Evolutionary conservation across 2,113 vertebrate species (phyloP).

Genomic region (Mellivora capensis): DNA sequence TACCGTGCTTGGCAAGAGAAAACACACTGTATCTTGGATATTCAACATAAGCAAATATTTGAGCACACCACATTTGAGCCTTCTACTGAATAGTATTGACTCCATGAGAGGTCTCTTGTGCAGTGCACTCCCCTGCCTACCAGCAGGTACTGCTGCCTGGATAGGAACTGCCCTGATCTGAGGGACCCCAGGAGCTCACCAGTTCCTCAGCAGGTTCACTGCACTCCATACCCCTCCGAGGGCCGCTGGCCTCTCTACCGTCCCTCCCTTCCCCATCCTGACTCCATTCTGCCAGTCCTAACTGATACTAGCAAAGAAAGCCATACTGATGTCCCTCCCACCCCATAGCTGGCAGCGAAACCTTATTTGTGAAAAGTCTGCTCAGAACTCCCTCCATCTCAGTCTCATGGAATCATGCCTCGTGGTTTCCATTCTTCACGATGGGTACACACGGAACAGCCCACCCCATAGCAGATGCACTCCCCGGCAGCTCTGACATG

Average conservation of each 20-base stretch:
- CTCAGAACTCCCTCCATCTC: not conserved
- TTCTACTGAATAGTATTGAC: too few species aligned
- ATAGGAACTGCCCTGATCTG: fast-evolving
- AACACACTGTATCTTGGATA: not conserved
- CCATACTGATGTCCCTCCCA: not conserved
- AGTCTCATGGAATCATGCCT: not conserved
- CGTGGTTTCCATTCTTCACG: not conserved
- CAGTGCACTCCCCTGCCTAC: not conserved
- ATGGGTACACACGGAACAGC: not conserved
- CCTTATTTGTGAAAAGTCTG: too few species aligned
- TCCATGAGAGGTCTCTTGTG: fast-evolving
- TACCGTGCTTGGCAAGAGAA: not conserved
- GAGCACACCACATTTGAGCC: not conserved
- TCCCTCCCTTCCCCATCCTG: not conserved
- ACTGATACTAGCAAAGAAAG: not conserved
- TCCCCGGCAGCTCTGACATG: not conserved
- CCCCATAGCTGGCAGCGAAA: not conserved
- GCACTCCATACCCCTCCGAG: fast-evolving
- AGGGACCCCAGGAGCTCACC: too few species aligned
- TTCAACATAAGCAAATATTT: not conserved
- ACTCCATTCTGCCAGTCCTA: not conserved
- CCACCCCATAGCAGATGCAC: fast-evolving
- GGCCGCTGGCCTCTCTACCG: not conserved
- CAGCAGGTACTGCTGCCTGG: fast-evolving
- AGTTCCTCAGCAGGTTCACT: fast-evolving